Percentiles rank a stretch among this genome's conserved stretches.
These are phyloP conservation scores for Entelurus aequoreus DNA, from an alignment of 2,113 vertebrate genomes.

Conservation along the genomic window DNA sequence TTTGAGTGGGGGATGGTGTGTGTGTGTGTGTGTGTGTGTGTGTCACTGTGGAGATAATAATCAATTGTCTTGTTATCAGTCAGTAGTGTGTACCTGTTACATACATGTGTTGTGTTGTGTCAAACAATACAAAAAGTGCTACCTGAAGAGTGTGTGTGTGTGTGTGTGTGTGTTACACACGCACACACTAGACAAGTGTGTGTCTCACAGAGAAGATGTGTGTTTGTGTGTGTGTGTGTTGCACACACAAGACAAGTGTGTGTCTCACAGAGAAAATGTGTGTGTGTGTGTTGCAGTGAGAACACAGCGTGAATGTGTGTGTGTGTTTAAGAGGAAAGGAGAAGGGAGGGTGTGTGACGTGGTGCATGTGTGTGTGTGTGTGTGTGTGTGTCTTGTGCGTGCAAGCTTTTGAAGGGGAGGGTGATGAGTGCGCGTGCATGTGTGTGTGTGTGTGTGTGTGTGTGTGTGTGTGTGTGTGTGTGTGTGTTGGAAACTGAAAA, in stretches of 20 bases:
- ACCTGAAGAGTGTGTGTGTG: not conserved
- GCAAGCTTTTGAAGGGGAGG: not conserved
- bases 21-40: conserved; percentile 23
- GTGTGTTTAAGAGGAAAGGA: conserved; percentile 44
- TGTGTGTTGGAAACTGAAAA: conserved; percentile 62
- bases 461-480: conserved; percentile 38
- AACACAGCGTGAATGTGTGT: conserved; percentile 32
- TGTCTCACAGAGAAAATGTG: too few species aligned
- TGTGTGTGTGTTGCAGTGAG: conserved; percentile 48
- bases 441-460: conserved; percentile 37
- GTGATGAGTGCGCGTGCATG: conserved; percentile 16
- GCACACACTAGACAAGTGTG: conserved; percentile 5
- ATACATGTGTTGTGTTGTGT: not conserved
- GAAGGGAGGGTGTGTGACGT: conserved; percentile 53
- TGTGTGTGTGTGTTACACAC: conserved; percentile 6
- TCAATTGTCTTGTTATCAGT: not conserved
- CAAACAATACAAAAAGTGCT: not conserved
- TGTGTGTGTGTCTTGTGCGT: conserved; percentile 16
- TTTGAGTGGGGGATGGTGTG: conserved; percentile 2
- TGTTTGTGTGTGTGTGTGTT: not conserved
- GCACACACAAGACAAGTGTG: too few species aligned
- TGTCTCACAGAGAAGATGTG: conserved; percentile 27
- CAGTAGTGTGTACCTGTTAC: not conserved
- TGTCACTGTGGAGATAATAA: conserved; percentile 17
- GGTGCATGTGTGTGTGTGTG: conserved; percentile 27